A percentile compares a stretch with the other conserved stretches of the same genome.
Conservation (phyloP, 2,113 vertebrate genomes). For the Butorides virescens region DNA sequence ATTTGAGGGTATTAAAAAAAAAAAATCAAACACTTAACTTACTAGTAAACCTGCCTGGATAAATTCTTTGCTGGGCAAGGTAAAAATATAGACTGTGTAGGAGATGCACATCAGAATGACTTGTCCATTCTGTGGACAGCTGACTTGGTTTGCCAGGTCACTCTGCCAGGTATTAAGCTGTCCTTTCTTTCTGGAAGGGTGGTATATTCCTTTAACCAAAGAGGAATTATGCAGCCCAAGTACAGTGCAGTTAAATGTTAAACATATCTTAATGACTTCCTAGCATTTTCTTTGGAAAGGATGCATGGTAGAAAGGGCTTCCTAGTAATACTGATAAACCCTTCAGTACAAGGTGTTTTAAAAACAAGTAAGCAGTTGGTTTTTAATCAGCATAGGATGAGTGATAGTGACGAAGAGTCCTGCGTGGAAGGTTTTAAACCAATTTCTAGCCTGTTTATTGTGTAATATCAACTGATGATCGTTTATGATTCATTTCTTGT, state of each 20-base stretch:
- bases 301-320: background rate
- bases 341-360: background rate
- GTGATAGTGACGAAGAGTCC: background rate
- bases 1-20: background rate
- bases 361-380: background rate
- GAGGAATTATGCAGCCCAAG: background rate
- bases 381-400: background rate
- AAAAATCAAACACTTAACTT: background rate
- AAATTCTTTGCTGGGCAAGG: background rate
- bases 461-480: background rate
- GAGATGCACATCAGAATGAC: background rate
- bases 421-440: background rate
- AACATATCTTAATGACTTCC: background rate
- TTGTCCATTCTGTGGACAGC: background rate
- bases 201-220: background rate
- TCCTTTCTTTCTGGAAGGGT: background rate
- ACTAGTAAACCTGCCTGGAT: background rate
- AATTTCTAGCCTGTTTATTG: background rate
- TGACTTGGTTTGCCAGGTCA: background rate
- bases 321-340: background rate
- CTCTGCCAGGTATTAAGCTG: background rate
- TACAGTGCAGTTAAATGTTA: background rate
- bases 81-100: background rate
- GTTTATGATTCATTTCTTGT: background rate
- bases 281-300: background rate